Evolutionary conservation across 1,140 invertebrate species (phyloP), one percentile per base, ranked within the genome.

Genomic region (Thaumatotibia leucotreta): DNA sequence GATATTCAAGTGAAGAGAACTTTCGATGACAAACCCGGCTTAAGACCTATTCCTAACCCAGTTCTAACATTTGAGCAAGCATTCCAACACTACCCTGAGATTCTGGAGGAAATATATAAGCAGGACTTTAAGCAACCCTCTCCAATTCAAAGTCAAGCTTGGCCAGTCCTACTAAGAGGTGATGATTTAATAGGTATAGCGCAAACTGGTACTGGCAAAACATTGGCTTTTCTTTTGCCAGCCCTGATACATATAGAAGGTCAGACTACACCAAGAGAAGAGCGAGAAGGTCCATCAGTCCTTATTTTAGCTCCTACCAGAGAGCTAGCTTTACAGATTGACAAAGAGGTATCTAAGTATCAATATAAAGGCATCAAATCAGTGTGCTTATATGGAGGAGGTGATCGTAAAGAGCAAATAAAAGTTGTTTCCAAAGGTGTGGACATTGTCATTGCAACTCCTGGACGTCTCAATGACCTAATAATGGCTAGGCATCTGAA

Each of bases 141-240:
- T 10, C 98, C 98, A 1, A 99, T 99, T 83, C 98, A 97, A 77
- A 92, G 93, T 70, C 97, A 98, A 89, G 95, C 96, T 0, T 98
- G 97, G 97, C 97, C 97, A 11, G 92, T 98, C 69, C 88, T 98
- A 0, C 80, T 98, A 4, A 94, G 94, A 76, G 97, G 97, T 0
- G 93, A 95, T 77, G 97, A 98, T 89, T 88, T 98, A 75, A 98
- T 98, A 88, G 97, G 97, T 11, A 98, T 99, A 68, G 97, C 98
- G 0, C 97, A 98, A 91, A 97, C 97, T 24, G 96, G 96, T 66
- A 98, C 97, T 29, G 97, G 97, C 73, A 96, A 96, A 92, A 99
- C 98, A 0, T 87, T 98, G 33, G 97, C 97, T 0, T 99, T 98
- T 80, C 86, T 99, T 0, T 80, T 99, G 29, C 98, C 98, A 31